Conservation (phyloP, 2,888 invertebrate genomes). For the Trisateles emortualis region DNA sequence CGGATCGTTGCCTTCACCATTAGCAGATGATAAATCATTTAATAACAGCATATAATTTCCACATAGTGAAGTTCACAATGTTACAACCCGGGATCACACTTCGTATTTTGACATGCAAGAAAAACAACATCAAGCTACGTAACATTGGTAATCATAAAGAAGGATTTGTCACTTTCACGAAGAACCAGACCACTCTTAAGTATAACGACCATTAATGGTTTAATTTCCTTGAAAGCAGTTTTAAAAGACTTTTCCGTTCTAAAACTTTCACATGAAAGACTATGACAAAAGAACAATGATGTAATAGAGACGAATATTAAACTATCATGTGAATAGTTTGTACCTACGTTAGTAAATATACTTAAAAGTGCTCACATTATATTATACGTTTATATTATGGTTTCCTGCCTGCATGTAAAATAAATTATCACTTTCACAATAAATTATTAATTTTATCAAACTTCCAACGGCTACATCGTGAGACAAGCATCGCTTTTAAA, state of each 20-base stretch:
- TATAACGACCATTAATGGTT: conserved; percentile 79
- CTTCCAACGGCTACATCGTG: no score
- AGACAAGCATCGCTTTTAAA: no score
- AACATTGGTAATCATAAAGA: background rate
- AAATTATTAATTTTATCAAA: no score
- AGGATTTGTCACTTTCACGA: conserved; percentile 30
- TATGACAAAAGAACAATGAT: conserved; percentile 73
- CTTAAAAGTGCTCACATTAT: background rate
- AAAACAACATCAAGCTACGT: background rate
- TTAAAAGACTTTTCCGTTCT: conserved; percentile 84
- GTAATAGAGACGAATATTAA: conserved; percentile 57
- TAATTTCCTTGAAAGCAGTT: conserved; percentile 85
- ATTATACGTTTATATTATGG: background rate
- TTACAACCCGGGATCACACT: no score
- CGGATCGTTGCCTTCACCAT: no score
- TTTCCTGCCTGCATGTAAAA: background rate
- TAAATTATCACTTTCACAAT: conserved; percentile 13
- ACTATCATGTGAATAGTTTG: conserved; percentile 20
- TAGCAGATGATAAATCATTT: no score
- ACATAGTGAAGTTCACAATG: no score
- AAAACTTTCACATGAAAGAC: conserved; percentile 82
- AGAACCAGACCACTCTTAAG: conserved; percentile 61
- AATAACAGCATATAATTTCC: no score
- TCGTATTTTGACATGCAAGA: no score
- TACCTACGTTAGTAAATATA: background rate